A percentile compares a stretch with the other conserved stretches of the same genome.
Conservation (phyloP, 2,888 invertebrate species). For the Strigamia maritima region DNA sequence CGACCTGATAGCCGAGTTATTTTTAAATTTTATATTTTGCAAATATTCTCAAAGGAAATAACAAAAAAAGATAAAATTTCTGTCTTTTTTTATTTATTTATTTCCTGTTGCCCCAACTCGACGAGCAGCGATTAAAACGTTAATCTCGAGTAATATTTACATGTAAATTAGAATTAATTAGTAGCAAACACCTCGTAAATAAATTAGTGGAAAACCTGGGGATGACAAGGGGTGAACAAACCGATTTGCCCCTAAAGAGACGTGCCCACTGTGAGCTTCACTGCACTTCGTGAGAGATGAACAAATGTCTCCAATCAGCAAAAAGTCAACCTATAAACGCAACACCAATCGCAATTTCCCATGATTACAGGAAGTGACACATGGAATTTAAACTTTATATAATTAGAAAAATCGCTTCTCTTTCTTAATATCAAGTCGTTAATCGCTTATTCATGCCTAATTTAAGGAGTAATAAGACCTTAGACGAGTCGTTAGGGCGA, state of each 20-base stretch:
- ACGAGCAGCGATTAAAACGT: neutral
- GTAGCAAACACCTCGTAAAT: constrained; percentile 10
- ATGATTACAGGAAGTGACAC: constrained; percentile 7
- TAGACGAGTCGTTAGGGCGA: neutral
- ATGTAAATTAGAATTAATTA: constrained; percentile 12
- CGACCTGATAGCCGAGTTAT: neutral
- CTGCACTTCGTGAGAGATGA: constrained; percentile 22
- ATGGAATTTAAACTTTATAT: neutral
- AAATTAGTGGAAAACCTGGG: neutral
- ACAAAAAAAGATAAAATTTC: neutral
- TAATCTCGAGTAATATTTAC: no score
- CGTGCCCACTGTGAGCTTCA: neutral
- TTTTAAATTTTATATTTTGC: neutral
- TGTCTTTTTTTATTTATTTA: neutral
- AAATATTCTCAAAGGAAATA: neutral
- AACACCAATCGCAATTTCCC: neutral
- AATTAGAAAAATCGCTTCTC: neutral
- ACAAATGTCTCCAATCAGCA: constrained; percentile 9
- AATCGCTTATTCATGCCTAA: neutral
- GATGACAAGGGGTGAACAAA: constrained; percentile 15
- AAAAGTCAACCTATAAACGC: neutral
- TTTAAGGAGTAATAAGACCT: neutral
- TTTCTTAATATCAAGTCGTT: neutral
- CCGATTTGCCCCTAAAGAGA: neutral
- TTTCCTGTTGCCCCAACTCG: neutral